Percentiles rank a stretch among this genome's conserved stretches.
phyloP scores from a whole-genome alignment of 2,888 invertebrate genomes.

The Nineta flava region DNA sequence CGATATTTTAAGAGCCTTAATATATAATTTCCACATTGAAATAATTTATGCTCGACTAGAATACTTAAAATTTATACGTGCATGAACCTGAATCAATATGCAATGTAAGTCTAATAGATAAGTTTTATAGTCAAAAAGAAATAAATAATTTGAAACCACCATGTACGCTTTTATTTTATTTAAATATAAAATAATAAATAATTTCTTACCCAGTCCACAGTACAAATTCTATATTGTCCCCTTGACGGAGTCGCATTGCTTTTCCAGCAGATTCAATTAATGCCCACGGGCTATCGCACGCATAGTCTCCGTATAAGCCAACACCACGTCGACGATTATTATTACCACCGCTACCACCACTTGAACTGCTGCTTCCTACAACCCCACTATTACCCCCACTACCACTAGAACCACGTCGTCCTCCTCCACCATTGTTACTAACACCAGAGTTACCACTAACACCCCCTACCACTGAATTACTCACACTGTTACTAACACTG shows the following conservation, averaged over 20 bases:
- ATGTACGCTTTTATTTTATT: too few species aligned
- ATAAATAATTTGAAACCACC: too few species aligned
- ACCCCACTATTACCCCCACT: neutral
- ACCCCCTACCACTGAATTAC: neutral
- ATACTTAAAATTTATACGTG: too few species aligned
- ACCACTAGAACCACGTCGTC: neutral
- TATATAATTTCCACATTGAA: too few species aligned
- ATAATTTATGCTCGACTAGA: too few species aligned
- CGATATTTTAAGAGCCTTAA: too few species aligned
- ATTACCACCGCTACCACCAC: constrained; percentile 23
- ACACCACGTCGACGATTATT: constrained; percentile 37
- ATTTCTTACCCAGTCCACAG: constrained; percentile 79
- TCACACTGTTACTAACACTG: neutral
- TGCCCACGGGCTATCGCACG: constrained; percentile 79
- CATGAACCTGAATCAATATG: too few species aligned
- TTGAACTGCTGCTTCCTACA: constrained; percentile 30
- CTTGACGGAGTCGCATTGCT: constrained; percentile 71
- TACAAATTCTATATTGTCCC: constrained; percentile 82
- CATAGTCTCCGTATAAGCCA: constrained; percentile 62
- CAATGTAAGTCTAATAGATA: too few species aligned
- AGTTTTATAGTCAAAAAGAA: too few species aligned
- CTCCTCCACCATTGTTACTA: too few species aligned
- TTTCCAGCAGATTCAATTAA: constrained; percentile 76
- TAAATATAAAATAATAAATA: too few species aligned
- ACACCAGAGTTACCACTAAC: neutral